phyloP scores from a whole-genome alignment of 2,888 invertebrate genomes.

The Erannis defoliaria region DNA sequence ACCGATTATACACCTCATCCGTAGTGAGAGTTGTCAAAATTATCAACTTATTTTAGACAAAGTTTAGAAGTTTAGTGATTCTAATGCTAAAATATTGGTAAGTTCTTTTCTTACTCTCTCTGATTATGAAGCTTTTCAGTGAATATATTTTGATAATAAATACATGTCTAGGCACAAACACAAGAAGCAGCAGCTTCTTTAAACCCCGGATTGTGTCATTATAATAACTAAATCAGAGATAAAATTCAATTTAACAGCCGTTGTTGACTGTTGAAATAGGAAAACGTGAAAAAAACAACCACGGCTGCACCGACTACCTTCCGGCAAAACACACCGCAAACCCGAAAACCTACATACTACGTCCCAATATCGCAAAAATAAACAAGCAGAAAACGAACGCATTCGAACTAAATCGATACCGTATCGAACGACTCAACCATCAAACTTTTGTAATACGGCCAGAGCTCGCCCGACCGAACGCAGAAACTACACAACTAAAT shows the following conservation, averaged over 20 bases:
- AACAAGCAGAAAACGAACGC: constrained; percentile 69
- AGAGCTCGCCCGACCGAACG: constrained; percentile 50
- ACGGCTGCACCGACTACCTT: constrained; percentile 65
- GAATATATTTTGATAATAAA: too few species aligned
- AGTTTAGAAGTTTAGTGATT: too few species aligned
- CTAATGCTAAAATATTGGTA: too few species aligned
- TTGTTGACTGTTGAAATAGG: constrained; percentile 65
- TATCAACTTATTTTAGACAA: too few species aligned
- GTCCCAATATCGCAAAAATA: constrained; percentile 74
- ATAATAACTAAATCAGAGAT: too few species aligned
- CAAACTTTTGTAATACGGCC: constrained; percentile 79
- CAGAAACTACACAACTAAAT: constrained; percentile 65
- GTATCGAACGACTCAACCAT: constrained; percentile 68
- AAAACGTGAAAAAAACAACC: constrained; percentile 58
- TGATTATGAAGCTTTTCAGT: too few species aligned
- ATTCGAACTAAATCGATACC: constrained; percentile 78
- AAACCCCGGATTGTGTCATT: too few species aligned
- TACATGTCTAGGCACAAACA: too few species aligned
- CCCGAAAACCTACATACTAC: constrained; percentile 83
- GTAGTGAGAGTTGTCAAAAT: too few species aligned
- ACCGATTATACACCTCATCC: too few species aligned
- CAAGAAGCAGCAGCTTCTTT: too few species aligned
- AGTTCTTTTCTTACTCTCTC: not conserved
- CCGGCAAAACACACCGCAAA: constrained; percentile 75
- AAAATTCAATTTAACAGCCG: not conserved